Base-by-base conservation (phyloP, 2,797 vertebrate species). In the Triplophysa bombifrons region DNA sequence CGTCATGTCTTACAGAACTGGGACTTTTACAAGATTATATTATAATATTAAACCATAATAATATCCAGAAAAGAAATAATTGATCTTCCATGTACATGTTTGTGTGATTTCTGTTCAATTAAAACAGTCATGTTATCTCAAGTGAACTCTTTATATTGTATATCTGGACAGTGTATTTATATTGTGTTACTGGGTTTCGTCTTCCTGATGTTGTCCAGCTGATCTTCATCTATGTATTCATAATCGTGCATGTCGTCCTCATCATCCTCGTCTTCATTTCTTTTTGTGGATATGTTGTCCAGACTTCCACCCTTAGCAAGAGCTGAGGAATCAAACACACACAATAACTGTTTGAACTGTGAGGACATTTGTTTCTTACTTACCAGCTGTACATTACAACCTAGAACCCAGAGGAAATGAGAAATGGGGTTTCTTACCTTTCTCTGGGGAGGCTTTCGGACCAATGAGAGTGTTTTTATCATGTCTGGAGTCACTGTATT, bases 151-250 rank as follows among this genome's bases (percentile, higher is more conserved):
- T 38, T 7, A 1, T 38, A 41, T 41, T 41, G 41, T 11, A 10
- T 41, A 41, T 41, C 38, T 41, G 3, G 7, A 46, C 3, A 27
- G 50, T 12, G 20, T 34, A 3, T 22, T 68, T 4, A 70, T 73
- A 44, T 53, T 20, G 60, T 78, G 79, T 84, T 88, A 80, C 77
- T 84, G n/a, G 77, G 58, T 75, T 72, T 82, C 44, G 67, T 84
- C 85, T 84, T 87, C 56, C 86, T 82, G 80, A 90, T 64, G 41
- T 85, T 86, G 82, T 90, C 87, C 10, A 88, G 71, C 68, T 88
- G 6, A n/a, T 84, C 84, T 86, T 89, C 89, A 86, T 87, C 81
- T 8, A 88, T 84, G 19, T 90, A 86, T 34, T 85, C 88, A 1
- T 87, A 88, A 69, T 86, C 74, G 7, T 86, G 83, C 10, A 73